phyloP scores from a whole-genome alignment of 2,797 vertebrate species.

The Sebastes nivosus region DNA sequence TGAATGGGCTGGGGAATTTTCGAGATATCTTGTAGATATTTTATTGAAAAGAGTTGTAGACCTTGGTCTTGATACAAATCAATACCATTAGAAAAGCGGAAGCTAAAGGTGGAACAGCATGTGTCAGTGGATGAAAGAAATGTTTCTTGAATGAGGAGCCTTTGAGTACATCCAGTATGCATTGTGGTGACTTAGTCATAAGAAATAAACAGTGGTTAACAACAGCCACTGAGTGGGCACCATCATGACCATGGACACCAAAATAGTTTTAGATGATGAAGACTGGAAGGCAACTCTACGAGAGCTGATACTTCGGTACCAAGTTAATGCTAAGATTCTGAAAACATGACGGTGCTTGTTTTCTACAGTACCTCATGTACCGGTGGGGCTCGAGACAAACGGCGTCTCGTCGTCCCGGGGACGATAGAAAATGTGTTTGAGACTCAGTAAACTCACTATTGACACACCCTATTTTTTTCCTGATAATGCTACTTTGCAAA shows the following conservation, averaged over 20 bases:
- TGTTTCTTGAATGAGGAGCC: neutral
- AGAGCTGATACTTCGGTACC: no score
- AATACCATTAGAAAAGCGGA: neutral
- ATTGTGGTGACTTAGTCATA: neutral
- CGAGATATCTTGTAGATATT: neutral
- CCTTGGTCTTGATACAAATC: neutral
- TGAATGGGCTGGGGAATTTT: neutral
- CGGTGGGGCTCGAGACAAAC: no score
- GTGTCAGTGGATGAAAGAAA: neutral
- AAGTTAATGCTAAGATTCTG: no score
- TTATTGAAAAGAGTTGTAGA: neutral
- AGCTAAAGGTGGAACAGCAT: neutral
- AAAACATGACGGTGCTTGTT: no score
- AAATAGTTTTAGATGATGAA: neutral
- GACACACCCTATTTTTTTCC: no score
- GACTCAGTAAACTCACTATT: no score
- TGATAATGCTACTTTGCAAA: no score
- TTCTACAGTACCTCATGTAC: no score
- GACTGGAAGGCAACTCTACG: no score
- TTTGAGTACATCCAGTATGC: neutral
- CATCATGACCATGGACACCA: neutral
- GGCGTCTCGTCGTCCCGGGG: no score
- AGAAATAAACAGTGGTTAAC: neutral
- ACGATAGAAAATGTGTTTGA: no score
- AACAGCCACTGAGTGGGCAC: neutral